These are phyloP conservation scores for Agriopis marginaria DNA, from an alignment of 2,888 invertebrate genomes.

Conservation along the genomic window DNA sequence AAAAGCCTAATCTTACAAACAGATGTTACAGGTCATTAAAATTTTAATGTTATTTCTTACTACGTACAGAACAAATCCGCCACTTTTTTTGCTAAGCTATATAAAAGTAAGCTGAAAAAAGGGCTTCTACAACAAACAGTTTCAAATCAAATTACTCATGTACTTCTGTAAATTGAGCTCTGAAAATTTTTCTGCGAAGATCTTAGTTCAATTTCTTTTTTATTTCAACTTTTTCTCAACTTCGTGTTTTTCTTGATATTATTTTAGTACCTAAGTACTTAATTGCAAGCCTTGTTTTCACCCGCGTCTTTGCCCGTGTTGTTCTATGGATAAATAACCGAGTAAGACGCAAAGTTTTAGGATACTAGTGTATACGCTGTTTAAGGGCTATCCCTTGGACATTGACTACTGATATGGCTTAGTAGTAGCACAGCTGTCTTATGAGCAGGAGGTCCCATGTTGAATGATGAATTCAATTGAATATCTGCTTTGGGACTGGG, in stretches of 20 bases:
- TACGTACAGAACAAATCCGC: constrained; percentile 11
- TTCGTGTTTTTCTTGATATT: neutral
- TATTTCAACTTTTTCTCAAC: neutral
- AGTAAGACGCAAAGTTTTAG: too few species aligned
- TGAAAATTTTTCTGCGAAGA: neutral
- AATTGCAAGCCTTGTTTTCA: neutral
- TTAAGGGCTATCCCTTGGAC: too few species aligned
- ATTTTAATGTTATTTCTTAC: constrained; percentile 28
- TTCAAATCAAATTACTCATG: constrained; percentile 38
- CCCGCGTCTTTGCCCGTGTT: too few species aligned
- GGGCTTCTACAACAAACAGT: neutral
- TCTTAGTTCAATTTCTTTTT: too few species aligned
- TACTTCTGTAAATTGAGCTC: neutral
- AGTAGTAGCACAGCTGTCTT: too few species aligned
- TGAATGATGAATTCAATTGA: too few species aligned
- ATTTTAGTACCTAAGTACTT: neutral
- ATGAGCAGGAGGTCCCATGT: too few species aligned
- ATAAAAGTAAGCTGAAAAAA: constrained; percentile 8
- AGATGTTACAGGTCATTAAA: constrained; percentile 4
- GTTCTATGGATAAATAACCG: too few species aligned
- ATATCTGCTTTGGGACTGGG: too few species aligned
- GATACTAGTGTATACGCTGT: too few species aligned
- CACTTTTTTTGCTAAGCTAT: constrained; percentile 6
- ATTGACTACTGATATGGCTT: too few species aligned
- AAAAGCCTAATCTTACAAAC: neutral